phyloP scores from a whole-genome alignment of 2,113 vertebrate genomes.

The Gavia stellata region DNA sequence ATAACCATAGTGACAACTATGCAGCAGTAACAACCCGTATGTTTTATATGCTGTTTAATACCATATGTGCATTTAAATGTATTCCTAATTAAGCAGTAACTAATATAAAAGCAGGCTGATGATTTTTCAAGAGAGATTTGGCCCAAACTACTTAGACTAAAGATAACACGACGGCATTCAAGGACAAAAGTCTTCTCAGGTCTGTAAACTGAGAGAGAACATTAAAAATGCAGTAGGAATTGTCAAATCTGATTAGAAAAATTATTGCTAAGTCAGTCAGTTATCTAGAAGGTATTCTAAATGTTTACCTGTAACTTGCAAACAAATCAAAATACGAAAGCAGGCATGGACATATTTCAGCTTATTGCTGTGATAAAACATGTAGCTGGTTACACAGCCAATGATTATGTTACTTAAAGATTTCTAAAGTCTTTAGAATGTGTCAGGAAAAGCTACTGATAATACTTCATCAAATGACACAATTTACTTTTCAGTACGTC shows the following conservation, averaged over 20 bases:
- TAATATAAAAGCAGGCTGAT: not conserved
- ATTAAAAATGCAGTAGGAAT: not conserved
- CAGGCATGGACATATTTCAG: not conserved
- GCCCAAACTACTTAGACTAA: not conserved
- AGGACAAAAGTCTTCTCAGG: not conserved
- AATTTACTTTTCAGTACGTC: not conserved
- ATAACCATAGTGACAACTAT: not conserved
- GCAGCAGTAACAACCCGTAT: not conserved
- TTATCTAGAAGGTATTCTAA: not conserved
- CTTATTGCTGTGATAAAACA: not conserved
- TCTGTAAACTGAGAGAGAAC: not conserved
- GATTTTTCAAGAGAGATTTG: not conserved
- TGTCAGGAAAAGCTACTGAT: not conserved
- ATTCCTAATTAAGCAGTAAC: not conserved
- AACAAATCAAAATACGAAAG: not conserved
- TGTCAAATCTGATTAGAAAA: not conserved
- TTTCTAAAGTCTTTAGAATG: not conserved
- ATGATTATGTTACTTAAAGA: too few species aligned
- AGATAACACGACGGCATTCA: not conserved
- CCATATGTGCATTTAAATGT: not conserved
- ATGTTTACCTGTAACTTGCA: not conserved
- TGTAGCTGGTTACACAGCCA: not conserved
- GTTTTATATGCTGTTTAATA: not conserved
- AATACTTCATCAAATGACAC: not conserved
- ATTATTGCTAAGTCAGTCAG: not conserved